phyloP scores from a whole-genome alignment of 1,140 invertebrate species.

The Apis florea region DNA sequence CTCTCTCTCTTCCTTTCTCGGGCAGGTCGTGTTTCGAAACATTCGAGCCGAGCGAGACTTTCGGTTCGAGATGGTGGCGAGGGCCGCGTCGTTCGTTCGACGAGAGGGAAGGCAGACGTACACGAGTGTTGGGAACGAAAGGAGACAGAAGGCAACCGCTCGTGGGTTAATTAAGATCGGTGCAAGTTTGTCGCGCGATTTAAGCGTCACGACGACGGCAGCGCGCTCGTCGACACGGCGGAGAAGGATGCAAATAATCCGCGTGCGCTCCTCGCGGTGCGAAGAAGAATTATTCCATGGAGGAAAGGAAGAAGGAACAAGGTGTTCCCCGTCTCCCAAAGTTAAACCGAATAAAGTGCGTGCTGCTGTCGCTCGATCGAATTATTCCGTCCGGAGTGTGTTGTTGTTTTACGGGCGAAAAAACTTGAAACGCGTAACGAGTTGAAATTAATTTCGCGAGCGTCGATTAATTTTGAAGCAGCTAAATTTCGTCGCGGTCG shows the following conservation, averaged over 20 bases:
- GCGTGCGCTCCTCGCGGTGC: not conserved
- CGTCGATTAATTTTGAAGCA: conserved; percentile 46
- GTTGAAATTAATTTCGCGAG: conserved; percentile 42
- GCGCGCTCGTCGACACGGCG: not conserved
- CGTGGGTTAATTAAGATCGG: conserved; percentile 35
- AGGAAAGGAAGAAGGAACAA: not conserved
- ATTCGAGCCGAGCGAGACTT: not conserved
- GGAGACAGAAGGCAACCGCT: not conserved
- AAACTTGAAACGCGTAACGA: conserved; percentile 13
- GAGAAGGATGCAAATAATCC: conserved; percentile 22
- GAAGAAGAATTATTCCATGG: conserved; percentile 27
- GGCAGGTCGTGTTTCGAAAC: not conserved
- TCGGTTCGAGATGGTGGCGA: not conserved
- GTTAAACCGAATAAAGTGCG: conserved; percentile 28
- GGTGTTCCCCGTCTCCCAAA: conserved; percentile 6
- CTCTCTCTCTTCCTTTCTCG: too few relatives aligned
- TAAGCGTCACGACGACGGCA: not conserved
- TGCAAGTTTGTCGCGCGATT: conserved; percentile 35
- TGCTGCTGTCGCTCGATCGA: conserved; percentile 22
- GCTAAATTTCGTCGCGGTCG: not conserved
- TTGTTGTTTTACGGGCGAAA: not conserved
- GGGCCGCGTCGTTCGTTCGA: not conserved
- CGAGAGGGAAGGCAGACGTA: not conserved
- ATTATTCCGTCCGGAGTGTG: conserved; percentile 9
- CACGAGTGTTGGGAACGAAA: not conserved